Evolutionary conservation across 2,113 vertebrate species (phyloP).

Genomic region (Saguinus midas): DNA sequence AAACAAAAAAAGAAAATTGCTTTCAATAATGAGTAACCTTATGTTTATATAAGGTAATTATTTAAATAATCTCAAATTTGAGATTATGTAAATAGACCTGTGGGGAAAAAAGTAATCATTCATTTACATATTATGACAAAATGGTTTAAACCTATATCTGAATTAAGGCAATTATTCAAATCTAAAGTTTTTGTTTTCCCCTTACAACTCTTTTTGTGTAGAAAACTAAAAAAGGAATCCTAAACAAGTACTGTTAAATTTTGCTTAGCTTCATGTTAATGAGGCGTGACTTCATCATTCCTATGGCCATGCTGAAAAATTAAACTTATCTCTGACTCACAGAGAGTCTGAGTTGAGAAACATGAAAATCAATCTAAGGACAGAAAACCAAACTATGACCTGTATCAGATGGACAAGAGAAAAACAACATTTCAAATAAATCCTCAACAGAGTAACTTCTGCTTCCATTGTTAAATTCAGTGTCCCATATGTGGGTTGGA

Average conservation of each 20-base stretch:
- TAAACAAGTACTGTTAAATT: conserved; percentile 12
- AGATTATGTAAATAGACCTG: not conserved
- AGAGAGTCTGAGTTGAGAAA: not conserved
- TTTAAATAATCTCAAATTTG: not conserved
- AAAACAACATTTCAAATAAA: not conserved
- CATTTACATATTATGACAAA: not conserved
- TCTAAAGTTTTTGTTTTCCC: not conserved
- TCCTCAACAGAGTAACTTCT: not conserved
- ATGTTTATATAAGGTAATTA: not conserved
- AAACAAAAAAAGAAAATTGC: not conserved
- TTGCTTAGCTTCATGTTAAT: conserved; percentile 27
- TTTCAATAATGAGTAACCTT: not conserved
- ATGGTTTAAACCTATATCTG: not conserved
- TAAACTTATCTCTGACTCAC: not conserved
- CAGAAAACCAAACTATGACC: not conserved
- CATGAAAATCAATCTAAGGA: not conserved
- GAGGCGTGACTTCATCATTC: not conserved
- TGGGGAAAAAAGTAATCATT: not conserved
- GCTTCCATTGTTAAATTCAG: not conserved
- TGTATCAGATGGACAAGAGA: not conserved
- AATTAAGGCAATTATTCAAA: conserved; percentile 29
- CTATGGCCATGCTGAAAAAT: not conserved
- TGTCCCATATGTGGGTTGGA: not conserved
- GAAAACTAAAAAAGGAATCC: not conserved
- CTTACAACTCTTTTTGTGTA: not conserved